Percentiles rank a stretch among this genome's conserved stretches.
Conservation (phyloP, 2,113 vertebrate species). For the Siniperca chuatsi region DNA sequence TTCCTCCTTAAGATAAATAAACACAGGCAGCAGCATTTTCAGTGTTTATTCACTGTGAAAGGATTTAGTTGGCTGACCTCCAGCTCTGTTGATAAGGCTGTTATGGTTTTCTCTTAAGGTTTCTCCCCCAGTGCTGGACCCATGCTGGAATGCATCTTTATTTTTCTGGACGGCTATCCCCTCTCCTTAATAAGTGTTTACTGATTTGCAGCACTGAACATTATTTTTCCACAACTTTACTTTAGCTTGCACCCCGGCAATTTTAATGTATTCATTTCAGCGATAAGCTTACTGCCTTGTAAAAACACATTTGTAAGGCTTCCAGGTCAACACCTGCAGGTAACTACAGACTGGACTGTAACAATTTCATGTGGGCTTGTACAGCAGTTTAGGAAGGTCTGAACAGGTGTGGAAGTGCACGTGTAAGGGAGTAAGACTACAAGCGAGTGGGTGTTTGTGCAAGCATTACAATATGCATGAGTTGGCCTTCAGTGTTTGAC, state of each 20-base stretch:
- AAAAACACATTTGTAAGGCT: slow-evolving; percentile 51
- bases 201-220: slow-evolving; percentile 9
- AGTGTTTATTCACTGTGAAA: slow-evolving; percentile 27
- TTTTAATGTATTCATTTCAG: slow-evolving; percentile 1
- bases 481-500: slow-evolving; percentile 4
- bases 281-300: slow-evolving; percentile 10
- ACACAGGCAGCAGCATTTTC: slow-evolving; percentile 26
- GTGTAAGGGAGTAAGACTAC: neutral
- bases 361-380: slow-evolving; percentile 38
- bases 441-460: neutral
- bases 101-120: slow-evolving; percentile 37
- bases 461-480: neutral
- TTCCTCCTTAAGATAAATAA: slow-evolving; percentile 7
- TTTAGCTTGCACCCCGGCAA: neutral
- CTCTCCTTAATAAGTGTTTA: slow-evolving; percentile 35
- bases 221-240: slow-evolving; percentile 23
- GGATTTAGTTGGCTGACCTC: slow-evolving; percentile 45
- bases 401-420: slow-evolving; percentile 43
- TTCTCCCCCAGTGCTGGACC: neutral
- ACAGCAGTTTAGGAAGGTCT: slow-evolving; percentile 12
- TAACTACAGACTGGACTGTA: slow-evolving; percentile 36
- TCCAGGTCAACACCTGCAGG: slow-evolving; percentile 61
- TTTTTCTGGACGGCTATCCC: slow-evolving; percentile 7
- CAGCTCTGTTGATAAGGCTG: slow-evolving; percentile 48
- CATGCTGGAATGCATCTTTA: slow-evolving; percentile 45